Evolutionary conservation across 2,888 invertebrate species (phyloP).

Genomic region (Nudaria mundana): DNA sequence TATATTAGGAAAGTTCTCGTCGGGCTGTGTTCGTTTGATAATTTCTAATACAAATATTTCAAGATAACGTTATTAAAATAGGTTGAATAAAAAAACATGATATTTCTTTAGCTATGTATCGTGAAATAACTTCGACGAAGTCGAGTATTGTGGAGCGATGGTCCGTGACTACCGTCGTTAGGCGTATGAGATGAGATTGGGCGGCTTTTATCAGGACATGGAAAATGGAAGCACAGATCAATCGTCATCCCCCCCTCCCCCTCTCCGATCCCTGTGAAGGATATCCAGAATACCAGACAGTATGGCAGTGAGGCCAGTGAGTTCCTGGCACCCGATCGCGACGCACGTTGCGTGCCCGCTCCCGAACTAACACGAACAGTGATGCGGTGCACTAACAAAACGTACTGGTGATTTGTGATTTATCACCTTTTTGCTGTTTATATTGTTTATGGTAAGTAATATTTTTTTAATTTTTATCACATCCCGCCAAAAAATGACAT

Average conservation of each 20-base stretch:
- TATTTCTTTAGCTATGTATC: too few relatives aligned
- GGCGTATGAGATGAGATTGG: conserved; percentile 38
- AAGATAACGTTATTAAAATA: too few relatives aligned
- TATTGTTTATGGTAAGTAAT: conserved; percentile 49
- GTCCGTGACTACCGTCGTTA: conserved; percentile 10
- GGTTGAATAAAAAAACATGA: too few relatives aligned
- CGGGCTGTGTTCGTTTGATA: too few relatives aligned
- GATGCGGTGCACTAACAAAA: conserved; percentile 62
- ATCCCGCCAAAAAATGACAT: not conserved
- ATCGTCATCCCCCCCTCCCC: conserved; percentile 57
- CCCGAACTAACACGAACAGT: conserved; percentile 41
- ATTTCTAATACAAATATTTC: too few relatives aligned
- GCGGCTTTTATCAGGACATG: conserved; percentile 61
- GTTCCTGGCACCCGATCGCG: conserved; percentile 45
- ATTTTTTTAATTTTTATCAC: conserved; percentile 24
- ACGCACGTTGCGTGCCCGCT: conserved; percentile 37
- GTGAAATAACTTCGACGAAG: too few relatives aligned
- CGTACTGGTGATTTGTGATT: conserved; percentile 47
- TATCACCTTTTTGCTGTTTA: conserved; percentile 30
- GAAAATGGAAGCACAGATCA: conserved; percentile 64
- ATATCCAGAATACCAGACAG: conserved; percentile 45
- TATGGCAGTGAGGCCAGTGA: conserved; percentile 63
- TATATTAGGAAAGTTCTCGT: too few relatives aligned
- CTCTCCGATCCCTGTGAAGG: conserved; percentile 44
- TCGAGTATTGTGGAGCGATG: too few relatives aligned